Evolutionary conservation across 2,888 invertebrate genomes (phyloP).

Genomic region (Timema cristinae): DNA sequence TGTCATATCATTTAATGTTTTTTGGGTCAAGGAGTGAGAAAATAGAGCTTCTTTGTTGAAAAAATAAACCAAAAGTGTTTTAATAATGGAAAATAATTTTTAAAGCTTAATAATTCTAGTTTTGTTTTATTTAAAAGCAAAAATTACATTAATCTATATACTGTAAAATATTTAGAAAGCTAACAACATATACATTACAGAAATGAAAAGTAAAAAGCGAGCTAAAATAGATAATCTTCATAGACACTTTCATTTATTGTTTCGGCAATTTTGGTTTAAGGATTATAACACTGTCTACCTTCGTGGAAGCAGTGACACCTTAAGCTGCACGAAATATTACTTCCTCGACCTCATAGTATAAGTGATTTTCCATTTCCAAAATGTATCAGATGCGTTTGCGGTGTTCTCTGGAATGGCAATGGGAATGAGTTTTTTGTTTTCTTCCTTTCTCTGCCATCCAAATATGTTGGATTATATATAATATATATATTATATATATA

Average conservation of each 20-base stretch:
- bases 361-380: neutral
- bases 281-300: neutral
- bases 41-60: neutral
- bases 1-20: neutral
- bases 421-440: neutral
- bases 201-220: too few species aligned
- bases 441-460: neutral
- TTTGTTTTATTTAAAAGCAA: too few species aligned
- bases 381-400: neutral
- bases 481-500: too few species aligned
- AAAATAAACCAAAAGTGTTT: conserved; percentile 6
- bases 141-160: too few species aligned
- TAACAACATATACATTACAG: too few species aligned
- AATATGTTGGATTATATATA: neutral
- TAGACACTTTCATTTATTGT: neutral
- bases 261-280: neutral
- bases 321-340: neutral
- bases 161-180: too few species aligned
- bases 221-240: neutral
- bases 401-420: neutral
- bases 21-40: neutral
- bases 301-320: neutral
- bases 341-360: neutral
- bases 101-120: too few species aligned
- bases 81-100: too few species aligned